A percentile compares a stretch with the other conserved stretches of the same genome.
Conservation (phyloP, 1,140 invertebrate species). For the Diachasmimorpha longicaudata region DNA sequence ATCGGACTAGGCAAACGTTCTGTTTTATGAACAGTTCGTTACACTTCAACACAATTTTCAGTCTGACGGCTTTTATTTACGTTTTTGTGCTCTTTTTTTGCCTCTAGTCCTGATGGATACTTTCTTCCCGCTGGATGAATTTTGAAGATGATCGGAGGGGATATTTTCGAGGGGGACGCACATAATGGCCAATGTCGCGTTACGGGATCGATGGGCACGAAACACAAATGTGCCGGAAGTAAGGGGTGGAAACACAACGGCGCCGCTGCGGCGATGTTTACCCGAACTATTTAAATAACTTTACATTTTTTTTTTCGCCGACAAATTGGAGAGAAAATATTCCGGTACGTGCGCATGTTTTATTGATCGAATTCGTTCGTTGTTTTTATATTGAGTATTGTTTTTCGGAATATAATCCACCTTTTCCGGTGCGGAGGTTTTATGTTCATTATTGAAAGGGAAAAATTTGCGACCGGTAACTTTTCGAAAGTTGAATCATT, state of each 20-base stretch:
- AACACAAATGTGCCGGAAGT: slow-evolving; percentile 56
- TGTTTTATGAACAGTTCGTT: slow-evolving; percentile 5
- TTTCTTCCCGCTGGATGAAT: neutral
- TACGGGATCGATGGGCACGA: slow-evolving; percentile 44
- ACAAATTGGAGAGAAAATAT: neutral
- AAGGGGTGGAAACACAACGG: slow-evolving; percentile 46
- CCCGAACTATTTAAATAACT: neutral
- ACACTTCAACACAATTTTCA: neutral
- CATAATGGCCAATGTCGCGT: slow-evolving; percentile 29
- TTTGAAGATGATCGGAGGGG: neutral
- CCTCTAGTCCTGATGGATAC: neutral
- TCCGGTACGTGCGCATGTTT: neutral
- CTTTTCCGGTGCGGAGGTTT: neutral
- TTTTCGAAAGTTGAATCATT: no score
- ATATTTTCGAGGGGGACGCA: neutral
- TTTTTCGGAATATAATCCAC: neutral
- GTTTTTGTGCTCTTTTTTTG: neutral
- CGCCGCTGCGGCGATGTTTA: slow-evolving; percentile 48
- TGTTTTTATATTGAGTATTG: neutral
- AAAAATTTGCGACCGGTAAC: no score
- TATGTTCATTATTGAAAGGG: no score
- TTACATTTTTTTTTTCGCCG: neutral
- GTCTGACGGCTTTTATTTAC: slow-evolving; percentile 5
- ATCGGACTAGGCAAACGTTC: neutral
- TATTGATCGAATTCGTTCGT: neutral